Conservation (phyloP, 2,113 vertebrate genomes). For the Tylochromis polylepis region DNA sequence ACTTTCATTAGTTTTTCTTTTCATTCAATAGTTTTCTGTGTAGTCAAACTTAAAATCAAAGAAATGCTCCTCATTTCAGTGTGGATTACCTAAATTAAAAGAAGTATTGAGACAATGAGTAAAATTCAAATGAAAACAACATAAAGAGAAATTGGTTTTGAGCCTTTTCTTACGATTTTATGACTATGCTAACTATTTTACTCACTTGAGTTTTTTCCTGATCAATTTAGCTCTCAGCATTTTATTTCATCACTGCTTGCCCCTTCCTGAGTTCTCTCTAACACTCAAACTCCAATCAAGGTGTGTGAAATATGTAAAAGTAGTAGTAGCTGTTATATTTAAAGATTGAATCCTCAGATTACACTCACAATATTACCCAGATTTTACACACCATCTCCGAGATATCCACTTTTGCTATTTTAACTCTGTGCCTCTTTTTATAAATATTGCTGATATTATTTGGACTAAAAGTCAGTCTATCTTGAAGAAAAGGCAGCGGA, state of each 20-base stretch:
- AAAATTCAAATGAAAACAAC: background rate
- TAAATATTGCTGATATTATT: background rate
- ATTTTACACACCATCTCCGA: background rate
- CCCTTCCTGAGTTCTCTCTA: background rate
- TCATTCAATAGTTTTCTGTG: background rate
- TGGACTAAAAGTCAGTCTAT: background rate
- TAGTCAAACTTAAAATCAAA: background rate
- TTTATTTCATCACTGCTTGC: background rate
- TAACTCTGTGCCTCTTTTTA: background rate
- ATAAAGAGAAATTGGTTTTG: background rate
- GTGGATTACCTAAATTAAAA: accelerated
- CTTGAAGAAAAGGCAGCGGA: background rate
- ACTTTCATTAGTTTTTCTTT: background rate
- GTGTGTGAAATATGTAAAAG: background rate
- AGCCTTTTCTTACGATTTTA: accelerated
- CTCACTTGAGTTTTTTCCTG: background rate
- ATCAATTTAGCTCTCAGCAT: background rate
- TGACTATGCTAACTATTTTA: background rate
- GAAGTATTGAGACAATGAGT: accelerated
- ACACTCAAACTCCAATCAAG: background rate
- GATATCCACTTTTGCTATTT: background rate
- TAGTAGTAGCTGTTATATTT: background rate
- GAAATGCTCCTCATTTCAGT: background rate
- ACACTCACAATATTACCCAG: background rate
- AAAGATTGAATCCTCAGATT: background rate